phyloP scores from a whole-genome alignment of 2,113 vertebrate species.

The Anseranas semipalmata region DNA sequence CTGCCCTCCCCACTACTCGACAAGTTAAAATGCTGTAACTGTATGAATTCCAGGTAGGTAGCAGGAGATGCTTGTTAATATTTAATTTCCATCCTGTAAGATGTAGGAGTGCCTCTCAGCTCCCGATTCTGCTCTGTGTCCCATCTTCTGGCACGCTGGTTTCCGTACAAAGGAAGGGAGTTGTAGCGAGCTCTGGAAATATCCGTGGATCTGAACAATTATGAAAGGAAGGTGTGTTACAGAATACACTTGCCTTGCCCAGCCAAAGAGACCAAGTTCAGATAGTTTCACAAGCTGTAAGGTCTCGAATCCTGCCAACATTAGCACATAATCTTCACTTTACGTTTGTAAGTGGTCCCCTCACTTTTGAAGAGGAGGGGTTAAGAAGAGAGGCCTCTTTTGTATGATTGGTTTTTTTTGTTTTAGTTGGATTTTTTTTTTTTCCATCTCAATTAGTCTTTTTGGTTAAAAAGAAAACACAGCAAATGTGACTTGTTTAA shows the following conservation, averaged over 20 bases:
- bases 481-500: not conserved
- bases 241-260: fast-evolving
- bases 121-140: fast-evolving
- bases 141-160: not conserved
- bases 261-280: not conserved
- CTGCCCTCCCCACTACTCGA: fast-evolving
- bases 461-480: not conserved
- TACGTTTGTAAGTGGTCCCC: not conserved
- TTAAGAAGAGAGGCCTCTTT: not conserved
- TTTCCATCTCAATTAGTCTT: not conserved
- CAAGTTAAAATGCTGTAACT: not conserved
- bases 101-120: fast-evolving
- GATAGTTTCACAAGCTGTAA: slow-evolving; percentile 8
- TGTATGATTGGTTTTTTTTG: not conserved
- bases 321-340: not conserved
- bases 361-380: not conserved
- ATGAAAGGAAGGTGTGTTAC: slow-evolving; percentile 4
- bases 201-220: not conserved
- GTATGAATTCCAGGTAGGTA: not conserved
- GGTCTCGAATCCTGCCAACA: not conserved
- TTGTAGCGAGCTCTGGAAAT: not conserved
- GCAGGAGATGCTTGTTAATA: not conserved
- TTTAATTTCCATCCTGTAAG: not conserved
- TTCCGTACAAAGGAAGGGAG: not conserved
- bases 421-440: not conserved